phyloP scores from a whole-genome alignment of 2,888 invertebrate genomes.

The Marasmarcha lunaedactyla region DNA sequence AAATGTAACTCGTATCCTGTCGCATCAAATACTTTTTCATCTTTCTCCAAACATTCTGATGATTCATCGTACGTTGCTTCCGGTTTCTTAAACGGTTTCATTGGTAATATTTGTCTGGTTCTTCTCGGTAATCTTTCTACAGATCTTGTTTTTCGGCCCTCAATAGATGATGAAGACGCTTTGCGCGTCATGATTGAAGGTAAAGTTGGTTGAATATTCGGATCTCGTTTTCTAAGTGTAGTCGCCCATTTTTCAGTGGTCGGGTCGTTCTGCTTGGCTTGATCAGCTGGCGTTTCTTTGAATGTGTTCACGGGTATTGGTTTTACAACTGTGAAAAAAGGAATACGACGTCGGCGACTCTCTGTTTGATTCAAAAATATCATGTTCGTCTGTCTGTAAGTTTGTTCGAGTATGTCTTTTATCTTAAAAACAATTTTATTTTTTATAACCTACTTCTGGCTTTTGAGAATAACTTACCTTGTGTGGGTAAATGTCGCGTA shows the following conservation, averaged over 20 bases:
- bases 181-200: conserved; percentile 70
- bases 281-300: conserved; percentile 33
- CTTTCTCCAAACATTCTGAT: conserved; percentile 35
- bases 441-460: no score
- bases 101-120: conserved; percentile 36
- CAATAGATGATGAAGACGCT: conserved; percentile 51
- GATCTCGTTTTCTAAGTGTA: conserved; percentile 73
- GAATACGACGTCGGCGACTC: neutral
- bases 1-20: conserved; percentile 81
- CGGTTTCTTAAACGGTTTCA: conserved; percentile 44
- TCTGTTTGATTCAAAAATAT: neutral
- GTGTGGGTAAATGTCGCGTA: conserved; percentile 54
- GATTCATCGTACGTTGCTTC: conserved; percentile 44
- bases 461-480: conserved; percentile 44
- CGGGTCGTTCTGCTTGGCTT: conserved; percentile 42
- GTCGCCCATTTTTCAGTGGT: conserved; percentile 78
- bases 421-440: no score
- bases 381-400: no score
- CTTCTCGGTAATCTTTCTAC: conserved; percentile 51
- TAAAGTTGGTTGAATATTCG: conserved; percentile 73
- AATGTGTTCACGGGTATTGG: conserved; percentile 40
- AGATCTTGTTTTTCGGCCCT: conserved; percentile 45
- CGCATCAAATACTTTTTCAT: conserved; percentile 72
- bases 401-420: no score
- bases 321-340: conserved; percentile 43